Base-by-base conservation (phyloP, 2,113 vertebrate species). In the Sminthopsis crassicaudata region DNA sequence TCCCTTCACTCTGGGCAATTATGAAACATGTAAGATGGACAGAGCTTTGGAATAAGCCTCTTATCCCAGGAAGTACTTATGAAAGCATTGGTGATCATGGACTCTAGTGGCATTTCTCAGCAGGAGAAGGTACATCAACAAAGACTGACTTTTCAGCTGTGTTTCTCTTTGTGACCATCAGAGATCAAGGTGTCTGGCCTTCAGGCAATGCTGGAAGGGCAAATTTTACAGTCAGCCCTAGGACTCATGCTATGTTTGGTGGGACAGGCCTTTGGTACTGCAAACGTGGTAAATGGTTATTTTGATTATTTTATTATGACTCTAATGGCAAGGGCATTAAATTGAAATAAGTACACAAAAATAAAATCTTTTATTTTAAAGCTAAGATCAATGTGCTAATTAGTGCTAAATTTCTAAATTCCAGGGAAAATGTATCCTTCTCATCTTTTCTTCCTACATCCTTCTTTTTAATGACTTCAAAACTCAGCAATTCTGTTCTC, bases 341-440 rank as follows among this genome's bases (percentile, higher is more conserved):
- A 90, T 60, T 94, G 36, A 26, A 54, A 53, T 57, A 90, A 90
- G 14, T 22, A 52, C 54, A n/a, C 30, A 90, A 89, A 27, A 96
- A 93, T 91, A 96, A 95, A 97, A 97, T 55, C 57, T 92, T 90
- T 51, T 51, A 7, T 89, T 96, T 97, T 95, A 94, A 93, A 88
- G 16, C 95, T 96, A 50, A 91, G 96, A 97, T 97, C 96, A 97
- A 97, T 97, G 96, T 96, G 48, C 89, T 96, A 46, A 88, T 88
- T 92, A 52, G 54, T 97, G 94, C 92, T 90, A 90, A 97, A 91
- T 96, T 95, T 89, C 55, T 23, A 89, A 92, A 60, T 92, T 53
- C 6, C 19, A 90, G 84, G 91, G 90, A 96, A 94, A 60, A 7
- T 54, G 46, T 55, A 16, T 25, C 52, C 1, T 54, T 54, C 22